phyloP scores from a whole-genome alignment of 2,113 vertebrate species.

The Pelvicachromis taeniatus region DNA sequence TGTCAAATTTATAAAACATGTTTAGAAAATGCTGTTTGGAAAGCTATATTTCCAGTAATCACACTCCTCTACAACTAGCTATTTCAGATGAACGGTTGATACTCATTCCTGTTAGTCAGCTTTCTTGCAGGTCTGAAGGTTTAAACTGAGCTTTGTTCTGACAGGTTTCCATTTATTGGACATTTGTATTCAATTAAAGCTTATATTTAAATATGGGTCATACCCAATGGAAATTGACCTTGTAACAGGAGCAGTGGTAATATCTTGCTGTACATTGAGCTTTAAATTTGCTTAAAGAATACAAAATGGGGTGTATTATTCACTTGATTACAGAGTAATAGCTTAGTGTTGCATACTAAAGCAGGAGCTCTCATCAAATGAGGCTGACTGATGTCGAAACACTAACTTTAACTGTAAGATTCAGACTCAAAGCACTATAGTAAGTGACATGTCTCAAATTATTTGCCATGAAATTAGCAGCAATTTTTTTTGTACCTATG shows the following conservation, averaged over 20 bases:
- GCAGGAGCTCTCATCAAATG: background rate
- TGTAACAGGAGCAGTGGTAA: background rate
- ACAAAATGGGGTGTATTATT: background rate
- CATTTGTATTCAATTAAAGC: background rate
- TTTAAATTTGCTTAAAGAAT: background rate
- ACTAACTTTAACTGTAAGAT: background rate
- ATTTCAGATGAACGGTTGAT: background rate
- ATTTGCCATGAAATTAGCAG: background rate
- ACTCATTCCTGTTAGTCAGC: background rate
- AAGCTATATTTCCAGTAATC: background rate
- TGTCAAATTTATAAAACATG: background rate
- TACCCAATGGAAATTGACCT: background rate
- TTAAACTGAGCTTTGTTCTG: background rate
- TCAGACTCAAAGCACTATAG: rapidly evolving
- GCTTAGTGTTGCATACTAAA: background rate
- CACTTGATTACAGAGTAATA: background rate
- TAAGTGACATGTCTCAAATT: background rate
- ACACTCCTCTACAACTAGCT: background rate
- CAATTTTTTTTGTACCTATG: background rate
- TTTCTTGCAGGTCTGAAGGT: background rate
- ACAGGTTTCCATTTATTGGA: background rate
- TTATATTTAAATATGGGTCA: background rate
- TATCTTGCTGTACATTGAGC: background rate
- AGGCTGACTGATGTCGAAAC: background rate
- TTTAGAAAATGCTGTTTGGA: background rate